Conservation (phyloP, 2,888 invertebrate species). For the Apamea sordens region DNA sequence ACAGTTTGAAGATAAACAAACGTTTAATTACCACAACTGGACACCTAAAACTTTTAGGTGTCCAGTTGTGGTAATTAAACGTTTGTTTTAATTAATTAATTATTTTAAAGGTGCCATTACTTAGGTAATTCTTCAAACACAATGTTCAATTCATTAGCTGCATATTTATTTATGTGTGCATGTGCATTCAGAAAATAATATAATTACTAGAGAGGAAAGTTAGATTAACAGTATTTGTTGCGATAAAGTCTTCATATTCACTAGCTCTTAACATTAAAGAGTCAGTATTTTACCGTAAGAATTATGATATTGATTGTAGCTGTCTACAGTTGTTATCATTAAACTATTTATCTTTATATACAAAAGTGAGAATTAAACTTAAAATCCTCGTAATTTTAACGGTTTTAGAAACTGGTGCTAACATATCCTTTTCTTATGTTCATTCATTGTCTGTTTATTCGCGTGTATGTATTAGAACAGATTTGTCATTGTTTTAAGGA, state of each 20-base stretch:
- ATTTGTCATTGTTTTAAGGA: background rate
- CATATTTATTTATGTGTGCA: conserved; percentile 15
- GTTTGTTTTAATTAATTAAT: background rate
- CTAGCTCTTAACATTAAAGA: conserved; percentile 3
- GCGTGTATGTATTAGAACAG: background rate
- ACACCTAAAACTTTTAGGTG: too few species aligned
- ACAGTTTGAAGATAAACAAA: conserved; percentile 22
- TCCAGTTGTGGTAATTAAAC: background rate
- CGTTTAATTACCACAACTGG: too few species aligned
- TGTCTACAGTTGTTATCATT: background rate
- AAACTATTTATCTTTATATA: background rate
- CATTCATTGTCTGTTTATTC: background rate
- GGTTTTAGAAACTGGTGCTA: background rate
- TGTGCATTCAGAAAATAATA: conserved; percentile 10
- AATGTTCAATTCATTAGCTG: background rate
- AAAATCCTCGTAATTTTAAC: background rate
- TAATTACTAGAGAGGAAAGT: conserved; percentile 13
- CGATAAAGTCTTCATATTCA: conserved; percentile 24
- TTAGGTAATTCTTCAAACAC: background rate
- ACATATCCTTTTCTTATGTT: background rate
- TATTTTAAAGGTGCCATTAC: conserved; percentile 7
- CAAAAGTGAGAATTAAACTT: background rate
- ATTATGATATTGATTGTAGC: conserved; percentile 13
- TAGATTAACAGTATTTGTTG: background rate
- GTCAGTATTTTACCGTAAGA: conserved; percentile 2